Evolutionary conservation across 1,140 invertebrate species (phyloP), one percentile per base, ranked within the genome.

Genomic region (Drosophila subpulchrella): DNA sequence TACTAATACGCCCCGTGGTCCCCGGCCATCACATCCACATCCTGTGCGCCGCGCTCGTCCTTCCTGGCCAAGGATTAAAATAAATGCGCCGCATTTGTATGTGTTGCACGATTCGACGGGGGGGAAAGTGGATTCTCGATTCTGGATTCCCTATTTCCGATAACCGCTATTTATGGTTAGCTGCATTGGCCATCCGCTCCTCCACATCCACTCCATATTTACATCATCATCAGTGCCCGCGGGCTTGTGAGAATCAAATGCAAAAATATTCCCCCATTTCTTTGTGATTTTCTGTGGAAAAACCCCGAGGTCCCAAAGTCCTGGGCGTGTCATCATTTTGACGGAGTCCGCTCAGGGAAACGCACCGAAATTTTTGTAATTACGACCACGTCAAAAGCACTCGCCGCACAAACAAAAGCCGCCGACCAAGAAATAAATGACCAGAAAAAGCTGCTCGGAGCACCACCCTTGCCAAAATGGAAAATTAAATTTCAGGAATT

Each of bases 1-100:
- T 85, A 82, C 82, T 88, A 85, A 85, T 85, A 81, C 82, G 82
- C 68, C 82, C 75, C 60, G 57, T 81, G 41, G 72, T 74, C 44
- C 41, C n/a, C 20, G 42, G 24, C 59, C 71, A 36, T 30, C 38
- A 13, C 41, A 34, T 55, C 39, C 48, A 13, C 41, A 27, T 55
- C 39, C 48, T 55, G 65, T 47, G 20, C 57, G 20, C 51, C 44
- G 39, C 42, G 34, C 54, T 42, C 34, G 24, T 58, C 12, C 63
- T 47, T 38, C 57, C 56, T 73, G 58, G 41, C 61, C 42, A 65
- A 67, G 83, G 83, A 88, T 88, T 88, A 88, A 88, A 88, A 88
- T 88, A 88, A 88, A 88, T 88, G 84, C 80, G 61, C 36, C 72
- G 62, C 84, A 88, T 88, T 88, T 88, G 83, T 88, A 88, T 88